These are phyloP conservation scores for Mobula hypostoma DNA, from an alignment of 2,113 vertebrate genomes.

Conservation along the genomic window DNA sequence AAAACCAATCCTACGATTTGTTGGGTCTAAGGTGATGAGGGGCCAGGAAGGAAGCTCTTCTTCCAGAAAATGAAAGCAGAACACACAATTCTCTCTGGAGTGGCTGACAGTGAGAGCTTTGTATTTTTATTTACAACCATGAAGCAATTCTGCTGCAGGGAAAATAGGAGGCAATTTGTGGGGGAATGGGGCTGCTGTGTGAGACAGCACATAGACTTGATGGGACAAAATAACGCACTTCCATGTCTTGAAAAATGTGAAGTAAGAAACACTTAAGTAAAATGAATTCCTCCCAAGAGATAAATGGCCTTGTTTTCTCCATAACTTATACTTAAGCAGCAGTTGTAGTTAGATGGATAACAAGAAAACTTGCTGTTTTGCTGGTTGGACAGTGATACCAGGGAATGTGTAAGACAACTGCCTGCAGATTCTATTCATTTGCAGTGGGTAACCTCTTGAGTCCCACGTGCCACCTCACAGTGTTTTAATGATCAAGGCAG, in stretches of 20 bases:
- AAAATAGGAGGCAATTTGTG: neutral
- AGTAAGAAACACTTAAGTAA: too few species aligned
- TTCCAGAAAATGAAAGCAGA: neutral
- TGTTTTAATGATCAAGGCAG: neutral
- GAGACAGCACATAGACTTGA: too few species aligned
- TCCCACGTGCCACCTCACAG: neutral
- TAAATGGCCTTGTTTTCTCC: neutral
- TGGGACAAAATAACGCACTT: too few species aligned
- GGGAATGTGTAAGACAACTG: neutral
- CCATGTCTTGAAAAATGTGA: too few species aligned
- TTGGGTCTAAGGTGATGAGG: neutral
- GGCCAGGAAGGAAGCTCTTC: neutral
- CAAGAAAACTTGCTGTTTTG: neutral
- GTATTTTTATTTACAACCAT: neutral
- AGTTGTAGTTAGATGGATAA: neutral
- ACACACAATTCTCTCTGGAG: neutral
- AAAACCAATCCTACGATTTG: neutral
- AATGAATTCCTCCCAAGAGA: neutral
- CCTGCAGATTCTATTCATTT: neutral
- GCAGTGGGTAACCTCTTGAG: neutral
- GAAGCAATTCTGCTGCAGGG: neutral
- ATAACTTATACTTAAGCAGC: neutral
- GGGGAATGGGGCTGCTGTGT: too few species aligned
- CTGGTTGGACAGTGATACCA: neutral
- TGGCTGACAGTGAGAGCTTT: neutral